A percentile compares a stretch with the other conserved stretches of the same genome.
Conservation (phyloP, 2,113 vertebrate species). For the Rhinopomastus cyanomelas region DNA sequence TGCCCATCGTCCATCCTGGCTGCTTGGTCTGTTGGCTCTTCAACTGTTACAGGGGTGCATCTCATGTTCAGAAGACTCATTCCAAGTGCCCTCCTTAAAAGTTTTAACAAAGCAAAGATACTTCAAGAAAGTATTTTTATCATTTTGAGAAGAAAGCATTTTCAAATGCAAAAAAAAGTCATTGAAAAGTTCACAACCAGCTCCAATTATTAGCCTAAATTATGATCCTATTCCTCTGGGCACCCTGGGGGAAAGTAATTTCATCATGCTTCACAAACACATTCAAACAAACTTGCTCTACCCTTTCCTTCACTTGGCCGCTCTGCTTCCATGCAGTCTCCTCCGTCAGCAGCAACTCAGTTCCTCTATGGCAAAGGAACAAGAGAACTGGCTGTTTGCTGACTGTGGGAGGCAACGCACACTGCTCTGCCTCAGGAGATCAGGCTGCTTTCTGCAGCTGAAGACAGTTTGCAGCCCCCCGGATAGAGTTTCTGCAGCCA, state of each 20-base stretch:
- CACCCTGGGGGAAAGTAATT: neutral
- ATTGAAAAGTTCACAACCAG: neutral
- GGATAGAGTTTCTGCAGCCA: neutral
- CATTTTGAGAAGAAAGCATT: neutral
- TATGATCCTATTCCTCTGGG: neutral
- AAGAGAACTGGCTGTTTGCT: neutral
- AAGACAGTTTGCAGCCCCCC: neutral
- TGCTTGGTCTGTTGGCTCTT: neutral
- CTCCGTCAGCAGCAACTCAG: neutral
- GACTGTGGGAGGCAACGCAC: neutral
- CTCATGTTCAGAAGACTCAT: neutral
- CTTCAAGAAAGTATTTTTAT: neutral
- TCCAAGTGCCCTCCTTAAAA: neutral
- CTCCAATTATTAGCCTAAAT: neutral
- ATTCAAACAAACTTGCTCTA: neutral
- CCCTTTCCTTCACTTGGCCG: neutral
- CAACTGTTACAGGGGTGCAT: neutral
- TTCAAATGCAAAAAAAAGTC: neutral
- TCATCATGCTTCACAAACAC: rapidly evolving
- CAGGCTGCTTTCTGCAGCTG: neutral
- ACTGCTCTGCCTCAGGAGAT: neutral
- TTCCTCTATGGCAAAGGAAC: neutral
- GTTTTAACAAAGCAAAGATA: neutral
- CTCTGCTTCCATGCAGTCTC: neutral
- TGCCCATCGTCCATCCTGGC: neutral